Base-by-base conservation (phyloP, 2,888 invertebrate species). In the Phytoseiulus persimilis region DNA sequence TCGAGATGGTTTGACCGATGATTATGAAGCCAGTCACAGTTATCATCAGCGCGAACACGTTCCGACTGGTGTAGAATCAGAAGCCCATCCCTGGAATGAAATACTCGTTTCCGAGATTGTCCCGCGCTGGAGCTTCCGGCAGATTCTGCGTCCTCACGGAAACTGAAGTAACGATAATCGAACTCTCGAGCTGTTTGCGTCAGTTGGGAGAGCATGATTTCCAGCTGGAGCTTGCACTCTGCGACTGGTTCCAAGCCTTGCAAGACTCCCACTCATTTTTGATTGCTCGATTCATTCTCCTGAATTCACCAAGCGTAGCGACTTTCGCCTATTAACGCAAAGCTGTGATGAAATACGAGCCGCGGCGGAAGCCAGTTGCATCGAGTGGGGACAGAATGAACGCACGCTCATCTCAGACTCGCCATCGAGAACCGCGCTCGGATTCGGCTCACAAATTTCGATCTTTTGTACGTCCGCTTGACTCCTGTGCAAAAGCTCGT, bases 401-500 rank as follows among this genome's bases (percentile, higher is more conserved):
- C 65, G 5, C 65, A 65, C 65, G 65, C 65, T 65, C 11, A 65
- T 1, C 28, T 31, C 87, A 11, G 32, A 9, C 31, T 0, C 87
- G 39, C n/a, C 18, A 14, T 87, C 33, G 33, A 87, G 87, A n/a
- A 87, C 87, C 11, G 5, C 32, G 31, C 87, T n/a, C 39, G 33
- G 18, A 14, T 33, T 33, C 14, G 32, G 87, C 31, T 87, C 87
- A 31, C 87, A 3, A 9, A 87, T 87, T 23, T 33, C 45, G n/a
- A 87, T 87, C n/a, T 87, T 31, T 87, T 87, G 33, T 32, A 87
- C 18, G 23, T 87, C 39, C 32, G n/a, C n/a, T 87, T 87, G 87
- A n/a, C 18, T 87, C 32, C n/a, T 0, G 28, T 23, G 45, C n/a
- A 87, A 87, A 23, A 18, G 6, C 6, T 87, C 87, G 45, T 87